Evolutionary conservation across 2,113 vertebrate species (phyloP).

Genomic region (Chaetops frenatus): DNA sequence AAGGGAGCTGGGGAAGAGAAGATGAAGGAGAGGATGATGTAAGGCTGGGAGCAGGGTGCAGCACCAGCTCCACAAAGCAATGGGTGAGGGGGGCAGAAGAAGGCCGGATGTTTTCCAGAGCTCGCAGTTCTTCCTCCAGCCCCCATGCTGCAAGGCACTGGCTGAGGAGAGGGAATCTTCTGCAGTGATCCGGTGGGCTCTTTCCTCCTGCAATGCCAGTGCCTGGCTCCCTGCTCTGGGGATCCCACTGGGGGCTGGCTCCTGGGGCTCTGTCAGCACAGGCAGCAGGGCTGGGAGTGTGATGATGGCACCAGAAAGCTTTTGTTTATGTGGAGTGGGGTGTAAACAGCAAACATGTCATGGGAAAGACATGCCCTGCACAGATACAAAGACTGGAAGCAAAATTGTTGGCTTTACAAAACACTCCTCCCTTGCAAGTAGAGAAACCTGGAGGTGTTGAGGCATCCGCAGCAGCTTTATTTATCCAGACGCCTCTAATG

Average conservation of each 20-base stretch:
- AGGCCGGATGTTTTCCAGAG: not conserved
- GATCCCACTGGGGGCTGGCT: not conserved
- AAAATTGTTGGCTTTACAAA: conserved; percentile 48
- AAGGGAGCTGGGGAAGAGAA: not conserved
- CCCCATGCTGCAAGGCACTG: rapidly evolving
- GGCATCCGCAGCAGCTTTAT: conserved; percentile 57
- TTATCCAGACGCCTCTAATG: conserved; percentile 54
- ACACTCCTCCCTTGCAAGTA: conserved; percentile 38
- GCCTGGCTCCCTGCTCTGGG: rapidly evolving
- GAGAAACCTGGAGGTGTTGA: conserved; percentile 56
- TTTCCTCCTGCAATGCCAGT: not conserved
- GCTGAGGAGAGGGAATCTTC: not conserved
- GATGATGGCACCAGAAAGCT: not conserved
- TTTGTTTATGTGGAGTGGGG: conserved; percentile 49
- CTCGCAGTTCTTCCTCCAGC: not conserved
- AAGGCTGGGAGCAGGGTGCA: not conserved
- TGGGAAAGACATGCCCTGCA: not conserved
- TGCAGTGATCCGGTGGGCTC: not conserved
- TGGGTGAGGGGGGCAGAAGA: not conserved
- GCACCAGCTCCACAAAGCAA: not conserved
- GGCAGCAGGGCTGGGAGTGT: not conserved
- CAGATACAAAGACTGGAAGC: conserved; percentile 21
- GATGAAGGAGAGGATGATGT: not conserved
- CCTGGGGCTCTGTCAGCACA: not conserved
- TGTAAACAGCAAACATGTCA: conserved; percentile 39